phyloP scores from a whole-genome alignment of 2,113 vertebrate species.

The Paralichthys olivaceus region DNA sequence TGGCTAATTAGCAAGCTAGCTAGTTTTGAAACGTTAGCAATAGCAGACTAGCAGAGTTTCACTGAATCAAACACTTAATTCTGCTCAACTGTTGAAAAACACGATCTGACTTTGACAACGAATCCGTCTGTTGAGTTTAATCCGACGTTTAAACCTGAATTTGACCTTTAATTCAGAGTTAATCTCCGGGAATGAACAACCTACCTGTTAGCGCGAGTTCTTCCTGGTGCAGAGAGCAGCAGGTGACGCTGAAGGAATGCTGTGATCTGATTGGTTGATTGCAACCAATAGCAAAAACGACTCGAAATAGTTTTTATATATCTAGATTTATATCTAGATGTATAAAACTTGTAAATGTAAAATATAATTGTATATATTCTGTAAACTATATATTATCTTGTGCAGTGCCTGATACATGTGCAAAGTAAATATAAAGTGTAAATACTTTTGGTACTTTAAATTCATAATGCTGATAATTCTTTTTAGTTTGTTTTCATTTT shows the following conservation, averaged over 20 bases:
- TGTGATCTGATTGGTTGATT: slow-evolving; percentile 48
- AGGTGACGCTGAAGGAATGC: not conserved
- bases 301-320: not conserved
- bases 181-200: not conserved
- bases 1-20: not conserved
- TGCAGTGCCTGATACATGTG: too few species aligned
- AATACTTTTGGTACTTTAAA: too few species aligned
- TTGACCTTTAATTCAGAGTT: not conserved
- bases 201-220: slow-evolving; percentile 5
- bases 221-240: not conserved
- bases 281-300: not conserved
- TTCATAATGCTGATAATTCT: too few species aligned
- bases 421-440: too few species aligned
- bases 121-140: not conserved
- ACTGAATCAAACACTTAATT: not conserved
- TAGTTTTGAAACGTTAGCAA: not conserved
- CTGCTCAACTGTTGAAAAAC: not conserved
- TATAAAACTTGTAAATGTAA: too few species aligned
- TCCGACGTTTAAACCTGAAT: not conserved
- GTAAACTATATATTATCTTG: too few species aligned
- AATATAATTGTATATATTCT: too few species aligned
- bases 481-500: too few species aligned
- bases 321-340: not conserved
- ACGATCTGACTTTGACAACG: not conserved
- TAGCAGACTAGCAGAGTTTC: not conserved